Evolutionary conservation across 2,797 vertebrate species (phyloP).

Genomic region (Urocyon cinereoargenteus): DNA sequence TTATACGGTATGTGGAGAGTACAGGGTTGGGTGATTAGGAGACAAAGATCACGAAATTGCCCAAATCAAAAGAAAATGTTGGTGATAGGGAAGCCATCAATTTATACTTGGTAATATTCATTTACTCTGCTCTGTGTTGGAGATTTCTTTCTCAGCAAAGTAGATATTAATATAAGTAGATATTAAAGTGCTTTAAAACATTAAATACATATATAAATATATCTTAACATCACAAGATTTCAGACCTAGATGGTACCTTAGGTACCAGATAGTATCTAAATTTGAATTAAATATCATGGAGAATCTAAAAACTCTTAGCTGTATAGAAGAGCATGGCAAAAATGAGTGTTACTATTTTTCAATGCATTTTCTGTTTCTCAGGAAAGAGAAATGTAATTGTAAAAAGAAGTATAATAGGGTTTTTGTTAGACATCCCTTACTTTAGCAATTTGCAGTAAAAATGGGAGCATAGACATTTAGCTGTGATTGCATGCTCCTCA

Average conservation of each 20-base stretch:
- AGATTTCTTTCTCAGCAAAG: background rate
- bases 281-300: background rate
- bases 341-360: background rate
- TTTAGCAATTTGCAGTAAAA: background rate
- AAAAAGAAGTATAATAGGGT: background rate
- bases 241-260: background rate
- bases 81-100: background rate
- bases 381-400: background rate
- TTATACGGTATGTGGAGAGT: background rate
- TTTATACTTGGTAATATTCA: background rate
- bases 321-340: background rate
- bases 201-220: background rate
- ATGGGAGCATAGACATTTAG: background rate
- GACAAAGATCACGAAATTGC: background rate
- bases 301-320: background rate
- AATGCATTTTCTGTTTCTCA: background rate
- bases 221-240: background rate
- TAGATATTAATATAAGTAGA: background rate
- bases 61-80: background rate
- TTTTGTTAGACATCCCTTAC: background rate
- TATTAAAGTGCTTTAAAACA: background rate
- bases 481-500: background rate
- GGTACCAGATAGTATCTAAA: background rate
- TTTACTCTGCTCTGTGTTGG: background rate
- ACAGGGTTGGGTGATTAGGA: background rate